Evolutionary conservation across 2,113 vertebrate genomes (phyloP), one percentile per base, ranked within the genome.

Genomic region (Hyla sarda): DNA sequence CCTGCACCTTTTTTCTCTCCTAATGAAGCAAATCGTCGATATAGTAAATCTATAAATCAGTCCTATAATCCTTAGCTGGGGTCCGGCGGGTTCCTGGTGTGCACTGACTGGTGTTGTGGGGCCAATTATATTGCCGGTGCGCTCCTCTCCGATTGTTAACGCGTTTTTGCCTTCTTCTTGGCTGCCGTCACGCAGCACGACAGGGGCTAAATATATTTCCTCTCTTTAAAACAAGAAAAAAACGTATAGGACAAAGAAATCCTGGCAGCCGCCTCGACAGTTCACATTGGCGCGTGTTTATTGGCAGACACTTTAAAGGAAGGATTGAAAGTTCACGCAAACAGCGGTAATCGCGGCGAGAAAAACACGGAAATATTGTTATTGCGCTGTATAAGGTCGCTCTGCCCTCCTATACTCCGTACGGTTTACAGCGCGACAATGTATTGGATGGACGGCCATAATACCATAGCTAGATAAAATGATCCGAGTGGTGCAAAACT

Each of bases 261-360:
- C 48, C 54, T 87, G 85, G 85, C 85, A 87, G 81, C 30, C 77
- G 28, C 16, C 52, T 16, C 52, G 8, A 30, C 34, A 34, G n/a
- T n/a, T 76, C 56, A 60, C 17, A 84, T 54, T 30, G 25, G 30
- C 48, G 60, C 83, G 17, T 62, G 72, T 65, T 86, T 86, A 56
- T 87, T 87, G 85, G 78, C 85, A 62, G 50, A 23, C 50, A 65
- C 65, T 86, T 56, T 30, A 5, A 11, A 80, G 30, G 77, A 81
- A 58, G 60, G 85, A 87, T 34, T 87, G 69, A 82, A 71, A 81
- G 78, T 48, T 86, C 85, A 82, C 77, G 41, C 28, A 19, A 82
- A 56, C 52, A 65, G 78, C 47, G 23, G 74, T 80, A 86, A 81
- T 86, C 48, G 23, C 45, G 75, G 30, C 65, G 54, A 19, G 37